Evolutionary conservation across 2,888 invertebrate genomes (phyloP).

Genomic region (Crematogaster levior): DNA sequence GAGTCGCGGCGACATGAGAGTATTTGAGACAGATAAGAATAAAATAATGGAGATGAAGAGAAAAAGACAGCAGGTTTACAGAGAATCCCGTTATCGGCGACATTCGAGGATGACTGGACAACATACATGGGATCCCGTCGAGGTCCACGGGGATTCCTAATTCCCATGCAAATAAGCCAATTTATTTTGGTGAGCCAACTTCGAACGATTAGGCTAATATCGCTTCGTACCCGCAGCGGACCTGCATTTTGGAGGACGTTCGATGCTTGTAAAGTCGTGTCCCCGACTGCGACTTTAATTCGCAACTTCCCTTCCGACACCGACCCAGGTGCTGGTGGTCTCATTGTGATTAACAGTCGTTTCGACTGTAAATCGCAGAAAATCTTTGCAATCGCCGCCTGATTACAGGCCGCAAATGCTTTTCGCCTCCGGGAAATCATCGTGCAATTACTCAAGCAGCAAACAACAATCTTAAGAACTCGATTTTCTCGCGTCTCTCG

Average conservation of each 20-base stretch:
- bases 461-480: constrained; percentile 28
- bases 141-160: constrained; percentile 76
- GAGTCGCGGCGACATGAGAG: background rate
- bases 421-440: constrained; percentile 32
- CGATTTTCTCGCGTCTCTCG: constrained; percentile 36
- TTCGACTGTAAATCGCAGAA: constrained; percentile 68
- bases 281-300: constrained; percentile 71
- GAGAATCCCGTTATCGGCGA: constrained; percentile 57
- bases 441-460: constrained; percentile 38
- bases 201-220: constrained; percentile 82
- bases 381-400: constrained; percentile 39
- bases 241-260: constrained; percentile 37
- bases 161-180: constrained; percentile 84
- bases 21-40: background rate
- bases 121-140: constrained; percentile 48
- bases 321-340: constrained; percentile 67
- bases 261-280: constrained; percentile 73
- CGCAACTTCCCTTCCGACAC: constrained; percentile 65
- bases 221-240: constrained; percentile 58
- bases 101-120: constrained; percentile 56
- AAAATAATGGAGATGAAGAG: background rate
- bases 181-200: constrained; percentile 81
- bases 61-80: constrained; percentile 4
- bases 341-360: constrained; percentile 75
- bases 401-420: constrained; percentile 44